A percentile compares a stretch with the other conserved stretches of the same genome.
Evolutionary conservation across 2,797 vertebrate genomes (phyloP).

Genomic region (Paramormyrops hopkinsi): DNA sequence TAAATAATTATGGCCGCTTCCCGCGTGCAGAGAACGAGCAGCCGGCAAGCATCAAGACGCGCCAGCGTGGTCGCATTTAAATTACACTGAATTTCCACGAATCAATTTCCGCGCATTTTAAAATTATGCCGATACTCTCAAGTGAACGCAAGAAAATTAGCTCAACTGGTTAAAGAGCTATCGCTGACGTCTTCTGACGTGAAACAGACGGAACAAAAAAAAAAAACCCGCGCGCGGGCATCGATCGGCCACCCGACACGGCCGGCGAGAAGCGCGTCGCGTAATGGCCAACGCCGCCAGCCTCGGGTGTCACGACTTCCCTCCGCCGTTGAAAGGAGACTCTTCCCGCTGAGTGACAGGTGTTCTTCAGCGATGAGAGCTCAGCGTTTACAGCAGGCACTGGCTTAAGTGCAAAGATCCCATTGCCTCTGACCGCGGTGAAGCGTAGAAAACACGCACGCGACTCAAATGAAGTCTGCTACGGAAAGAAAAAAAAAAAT

Average conservation of each 20-base stretch:
- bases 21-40: not conserved
- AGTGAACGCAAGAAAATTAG: not conserved
- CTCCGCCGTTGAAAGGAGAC: not conserved
- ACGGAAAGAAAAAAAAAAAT: not conserved
- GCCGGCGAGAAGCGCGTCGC: not conserved
- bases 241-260: not conserved
- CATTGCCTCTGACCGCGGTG: not conserved
- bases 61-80: not conserved
- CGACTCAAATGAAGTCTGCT: not conserved
- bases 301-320: not conserved
- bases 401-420: not conserved
- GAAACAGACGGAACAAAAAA: not conserved
- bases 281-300: not conserved
- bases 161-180: not conserved
- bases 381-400: not conserved
- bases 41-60: not conserved
- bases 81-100: not conserved
- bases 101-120: not conserved
- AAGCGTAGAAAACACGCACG: not conserved
- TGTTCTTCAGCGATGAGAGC: not conserved
- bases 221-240: not conserved
- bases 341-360: not conserved
- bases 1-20: constrained; percentile 12
- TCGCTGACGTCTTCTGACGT: not conserved
- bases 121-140: not conserved